Evolutionary conservation across 2,113 vertebrate genomes (phyloP).

Genomic region (Mustelus asterias): DNA sequence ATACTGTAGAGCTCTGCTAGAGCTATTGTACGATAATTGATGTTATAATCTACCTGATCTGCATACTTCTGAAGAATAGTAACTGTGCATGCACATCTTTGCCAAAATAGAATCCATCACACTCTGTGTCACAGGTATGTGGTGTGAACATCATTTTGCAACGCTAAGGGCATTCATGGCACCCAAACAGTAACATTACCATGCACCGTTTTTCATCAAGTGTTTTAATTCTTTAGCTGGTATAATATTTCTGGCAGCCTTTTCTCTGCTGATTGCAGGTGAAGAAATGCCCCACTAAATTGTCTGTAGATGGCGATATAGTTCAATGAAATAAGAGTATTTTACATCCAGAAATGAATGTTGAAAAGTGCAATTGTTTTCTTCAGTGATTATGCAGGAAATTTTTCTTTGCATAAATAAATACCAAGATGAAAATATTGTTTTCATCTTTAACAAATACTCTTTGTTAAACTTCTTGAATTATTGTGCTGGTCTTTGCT

Average conservation of each 20-base stretch:
- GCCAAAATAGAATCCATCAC: background rate
- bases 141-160: background rate
- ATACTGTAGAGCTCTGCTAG: background rate
- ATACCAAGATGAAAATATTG: background rate
- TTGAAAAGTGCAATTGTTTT: background rate
- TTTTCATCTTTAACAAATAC: background rate
- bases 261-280: background rate
- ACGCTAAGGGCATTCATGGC: background rate
- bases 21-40: background rate
- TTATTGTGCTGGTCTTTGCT: background rate
- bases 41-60: background rate
- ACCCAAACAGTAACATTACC: background rate
- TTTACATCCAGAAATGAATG: background rate
- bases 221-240: background rate
- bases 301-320: constrained; percentile 31
- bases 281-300: background rate
- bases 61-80: background rate
- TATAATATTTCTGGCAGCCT: background rate
- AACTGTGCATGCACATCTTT: background rate
- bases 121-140: background rate
- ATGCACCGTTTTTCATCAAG: background rate
- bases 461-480: background rate
- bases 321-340: background rate
- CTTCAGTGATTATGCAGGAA: background rate
- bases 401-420: background rate